Evolutionary conservation across 2,888 invertebrate genomes (phyloP), one percentile per base, ranked within the genome.

Genomic region (Nomada hirtipes): DNA sequence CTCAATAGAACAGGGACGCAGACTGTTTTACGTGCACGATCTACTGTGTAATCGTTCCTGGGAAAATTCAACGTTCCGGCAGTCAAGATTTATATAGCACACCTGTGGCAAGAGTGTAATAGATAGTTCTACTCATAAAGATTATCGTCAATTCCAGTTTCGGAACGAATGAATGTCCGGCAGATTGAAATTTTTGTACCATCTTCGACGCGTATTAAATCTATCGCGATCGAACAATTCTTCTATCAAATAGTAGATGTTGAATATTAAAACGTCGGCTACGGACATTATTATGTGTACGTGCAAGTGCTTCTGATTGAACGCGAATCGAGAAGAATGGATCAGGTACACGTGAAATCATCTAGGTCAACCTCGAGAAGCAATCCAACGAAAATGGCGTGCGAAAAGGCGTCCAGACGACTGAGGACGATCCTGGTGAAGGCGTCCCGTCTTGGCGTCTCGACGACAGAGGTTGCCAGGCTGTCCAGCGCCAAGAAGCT

Each of bases 361-460:
- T 90, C 91, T 81, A 91, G 89, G 77, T 90, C 91, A 65, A 80
- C 86, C 70, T 88, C 91, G 74, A 89, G 89, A 80, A 90, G 88
- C 82, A 89, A 83, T 79, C 89, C 92, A n/a, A 82, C 92, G 76
- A 93, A 93, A 86, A 90, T 93, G 91, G 92, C 90, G 13, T 93
- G 92, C 88, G 93, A 93, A 79, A 93, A 93, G 81, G 93, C 93
- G 50, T 88, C 92, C 76, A 89, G 91, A 68, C 89, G 92, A 29
- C 89, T 93, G 13, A 90, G 90, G 83, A 91, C 92, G 77, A 91
- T 92, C 36, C 88, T 93, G 44, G 86, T 91, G 74, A 93, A 91
- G 83, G 93, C 93, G 68, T 91, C 93, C 71, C 89, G 93, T 29
- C 79, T 93, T n/a, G 93, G 92, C 60, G 90, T 93, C 70, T 83